phyloP scores from a whole-genome alignment of 2,797 vertebrate genomes.

The Sphenopsis melanotis region DNA sequence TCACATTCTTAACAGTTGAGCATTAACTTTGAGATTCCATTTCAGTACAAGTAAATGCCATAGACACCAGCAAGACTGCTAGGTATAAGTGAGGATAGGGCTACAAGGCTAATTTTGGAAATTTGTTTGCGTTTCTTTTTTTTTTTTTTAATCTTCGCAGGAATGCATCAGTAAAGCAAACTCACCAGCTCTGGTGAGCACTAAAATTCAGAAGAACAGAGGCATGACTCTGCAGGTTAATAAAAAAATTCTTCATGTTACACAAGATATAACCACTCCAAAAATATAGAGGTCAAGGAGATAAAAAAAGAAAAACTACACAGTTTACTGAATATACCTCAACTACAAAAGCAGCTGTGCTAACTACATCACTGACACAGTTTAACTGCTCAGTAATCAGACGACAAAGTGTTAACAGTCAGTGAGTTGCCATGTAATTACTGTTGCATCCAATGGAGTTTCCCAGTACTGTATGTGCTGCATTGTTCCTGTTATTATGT shows the following conservation, averaged over 20 bases:
- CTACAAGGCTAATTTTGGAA: slow-evolving; percentile 2
- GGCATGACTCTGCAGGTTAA: not conserved
- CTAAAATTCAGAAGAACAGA: not conserved
- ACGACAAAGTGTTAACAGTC: slow-evolving; percentile 50
- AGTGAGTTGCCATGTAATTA: slow-evolving; percentile 28
- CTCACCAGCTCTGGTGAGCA: not conserved
- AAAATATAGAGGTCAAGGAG: not conserved
- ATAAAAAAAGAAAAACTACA: not conserved
- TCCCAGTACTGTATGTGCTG: not conserved
- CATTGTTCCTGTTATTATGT: slow-evolving; percentile 44
- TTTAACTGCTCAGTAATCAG: not conserved
- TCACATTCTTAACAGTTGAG: slow-evolving; percentile 24
- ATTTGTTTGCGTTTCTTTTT: not conserved
- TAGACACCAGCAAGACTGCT: not conserved
- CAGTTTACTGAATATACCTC: not conserved
- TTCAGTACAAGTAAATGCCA: slow-evolving; percentile 1
- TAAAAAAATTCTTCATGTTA: not conserved
- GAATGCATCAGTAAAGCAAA: not conserved
- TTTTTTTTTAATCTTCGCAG: not conserved
- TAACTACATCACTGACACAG: not conserved
- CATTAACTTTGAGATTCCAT: slow-evolving; percentile 15
- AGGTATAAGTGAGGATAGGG: not conserved
- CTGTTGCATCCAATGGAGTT: slow-evolving; percentile 9
- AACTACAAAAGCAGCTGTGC: not conserved
- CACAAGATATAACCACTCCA: not conserved